Base-by-base conservation (phyloP, 2,113 vertebrate species). In the Pseudopodoces humilis region DNA sequence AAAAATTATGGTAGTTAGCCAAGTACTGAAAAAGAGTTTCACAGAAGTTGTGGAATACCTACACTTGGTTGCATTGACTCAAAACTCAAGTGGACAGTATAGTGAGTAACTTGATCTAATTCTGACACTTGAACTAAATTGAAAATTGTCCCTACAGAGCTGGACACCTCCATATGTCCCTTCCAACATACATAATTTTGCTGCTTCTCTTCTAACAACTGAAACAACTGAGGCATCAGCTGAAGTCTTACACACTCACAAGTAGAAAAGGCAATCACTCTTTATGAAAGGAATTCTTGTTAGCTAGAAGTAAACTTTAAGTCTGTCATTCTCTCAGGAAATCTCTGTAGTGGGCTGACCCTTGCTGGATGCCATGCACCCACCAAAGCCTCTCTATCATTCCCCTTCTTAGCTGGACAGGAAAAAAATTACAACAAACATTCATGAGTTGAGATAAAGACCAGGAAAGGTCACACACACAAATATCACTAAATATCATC, bases 221-320 rank as follows among this genome's bases (percentile, higher is more conserved):
- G 30, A 62, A 83, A 49, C 9, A 58, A 39, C 21, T 44, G 63
- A 91, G 37, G 7, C 19, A 63, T 49, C 19, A 27, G 5, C 19
- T 0, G 0, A 58, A 25, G 6, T 4, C 18, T 21, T 44, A 44
- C 7, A 27, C 6, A 72, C 3, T 9, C 35, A 13, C 2, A 69
- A 64, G 15, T 22, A 59, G 31, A 81, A 56, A 77, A 80, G 18
- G 2, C 5, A 72, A 31, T 22, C 5, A 28, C 13, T 46, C 16
- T 60, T 68, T 56, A 43, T 17, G 5, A 43, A 87, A 88, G 3
- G 16, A 44, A 59, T 18, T 62, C 12, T 78, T 55, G 3, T 52
- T 60, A 68, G 15, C 3, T 56, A 70, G 33, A 84, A 76, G 7
- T 59, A 68, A 88, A 60, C 18, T 44, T 68, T 13, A 65, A 50